Evolutionary conservation across 2,113 vertebrate species (phyloP), one percentile per base, ranked within the genome.

Genomic region (Piprites chloris): DNA sequence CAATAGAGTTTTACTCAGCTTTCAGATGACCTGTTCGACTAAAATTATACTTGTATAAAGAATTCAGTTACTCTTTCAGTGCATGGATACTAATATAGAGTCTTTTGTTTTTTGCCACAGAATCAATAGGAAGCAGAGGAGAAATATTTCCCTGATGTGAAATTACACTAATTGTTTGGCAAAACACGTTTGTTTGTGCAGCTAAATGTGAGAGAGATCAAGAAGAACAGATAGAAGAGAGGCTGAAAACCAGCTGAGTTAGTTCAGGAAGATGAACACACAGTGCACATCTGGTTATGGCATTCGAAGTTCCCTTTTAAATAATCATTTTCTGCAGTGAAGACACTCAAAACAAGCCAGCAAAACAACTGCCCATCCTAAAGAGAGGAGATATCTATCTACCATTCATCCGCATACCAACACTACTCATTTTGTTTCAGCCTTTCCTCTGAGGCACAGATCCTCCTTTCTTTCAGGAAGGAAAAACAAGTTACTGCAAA

Each of bases 271-370:
- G 52, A 30, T 44, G 27, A 37, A 21, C 7, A 35, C 8, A 39
- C 3, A 12, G 5, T 32, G 22, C 20, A 79, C 28, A 15, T 39
- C 37, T 79, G 21, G 26, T 79, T 76, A 22, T 33, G 55, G n/a
- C 14, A 19, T 46, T 55, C 53, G 41, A 77, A 6, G 41, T 37
- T 69, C 21, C 23, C 19, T 86, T 76, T 66, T 61, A 37, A 49
- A 69, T 18, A 42, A 18, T 15, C 0, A 0, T 59, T 73, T 90
- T 52, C 22, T 49, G 46, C 44, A 72, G 35, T 0, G 1, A 76
- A 55, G 46, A 35, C 33, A 33, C 46, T 47, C 33, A 61, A 1
- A 39, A 37, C 21, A 65, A 71, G 12, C 26, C 49, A 79, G 24
- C 4, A 78, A 65, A 87, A 78, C 11, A 18, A 7, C 35, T 39